phyloP scores from a whole-genome alignment of 2,888 invertebrate species.

The Drosophila borealis region DNA sequence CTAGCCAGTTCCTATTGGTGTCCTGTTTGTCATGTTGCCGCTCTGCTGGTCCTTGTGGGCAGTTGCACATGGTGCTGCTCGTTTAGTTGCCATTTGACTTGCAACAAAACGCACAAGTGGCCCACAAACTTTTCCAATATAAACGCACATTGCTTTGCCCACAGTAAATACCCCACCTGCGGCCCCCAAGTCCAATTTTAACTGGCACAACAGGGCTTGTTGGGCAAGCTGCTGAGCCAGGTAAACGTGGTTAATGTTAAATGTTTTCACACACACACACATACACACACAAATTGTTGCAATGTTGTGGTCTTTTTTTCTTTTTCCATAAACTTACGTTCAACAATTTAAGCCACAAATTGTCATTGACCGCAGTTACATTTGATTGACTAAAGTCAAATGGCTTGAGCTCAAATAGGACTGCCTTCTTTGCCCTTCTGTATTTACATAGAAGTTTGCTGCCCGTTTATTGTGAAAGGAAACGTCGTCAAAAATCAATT shows the following conservation, averaged over 20 bases:
- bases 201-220: neutral
- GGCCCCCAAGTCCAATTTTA: neutral
- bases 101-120: slow-evolving; percentile 57
- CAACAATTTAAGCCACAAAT: no score
- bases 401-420: no score
- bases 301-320: no score
- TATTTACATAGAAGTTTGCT: no score
- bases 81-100: slow-evolving; percentile 60
- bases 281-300: no score
- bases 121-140: slow-evolving; percentile 66
- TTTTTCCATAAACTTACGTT: no score
- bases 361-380: no score
- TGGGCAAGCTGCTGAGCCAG: neutral
- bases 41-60: slow-evolving; percentile 9
- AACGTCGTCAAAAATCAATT: no score
- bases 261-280: neutral
- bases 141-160: slow-evolving; percentile 14
- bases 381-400: no score
- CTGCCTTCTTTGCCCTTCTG: no score
- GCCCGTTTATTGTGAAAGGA: no score
- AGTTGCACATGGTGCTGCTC: slow-evolving; percentile 40
- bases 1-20: neutral
- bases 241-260: neutral
- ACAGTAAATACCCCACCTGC: neutral
- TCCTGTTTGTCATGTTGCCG: neutral